Conservation (phyloP, 1,140 invertebrate species). For the Leptinotarsa texana region DNA sequence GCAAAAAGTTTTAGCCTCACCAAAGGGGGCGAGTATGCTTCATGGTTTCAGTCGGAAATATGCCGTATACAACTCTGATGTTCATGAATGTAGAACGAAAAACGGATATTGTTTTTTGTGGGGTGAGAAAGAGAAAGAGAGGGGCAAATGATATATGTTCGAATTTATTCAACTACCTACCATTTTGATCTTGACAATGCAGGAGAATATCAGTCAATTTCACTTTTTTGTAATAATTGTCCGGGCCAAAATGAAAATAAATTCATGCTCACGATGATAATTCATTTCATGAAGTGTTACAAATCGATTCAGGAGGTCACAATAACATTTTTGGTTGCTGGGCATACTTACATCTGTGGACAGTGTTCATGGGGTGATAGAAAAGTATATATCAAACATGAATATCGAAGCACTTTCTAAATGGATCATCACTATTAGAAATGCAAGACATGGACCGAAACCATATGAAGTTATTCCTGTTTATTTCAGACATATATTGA, state of each 20-base stretch:
- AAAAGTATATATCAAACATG: slow-evolving; percentile 11
- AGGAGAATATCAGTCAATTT: slow-evolving; percentile 16
- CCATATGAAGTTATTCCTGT: slow-evolving; percentile 6
- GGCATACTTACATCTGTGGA: slow-evolving; percentile 42
- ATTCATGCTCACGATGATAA: slow-evolving; percentile 23
- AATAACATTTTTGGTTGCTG: slow-evolving; percentile 40
- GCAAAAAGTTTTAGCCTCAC: slow-evolving; percentile 21
- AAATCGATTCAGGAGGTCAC: slow-evolving; percentile 33
- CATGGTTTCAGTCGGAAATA: slow-evolving; percentile 20
- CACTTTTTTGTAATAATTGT: slow-evolving; percentile 32
- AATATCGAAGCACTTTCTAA: slow-evolving; percentile 3
- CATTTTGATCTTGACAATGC: slow-evolving; percentile 30
- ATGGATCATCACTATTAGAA: neutral
- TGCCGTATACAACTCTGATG: slow-evolving; percentile 29
- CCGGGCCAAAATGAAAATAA: slow-evolving; percentile 38
- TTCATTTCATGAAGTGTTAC: slow-evolving; percentile 26
- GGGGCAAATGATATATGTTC: slow-evolving; percentile 29
- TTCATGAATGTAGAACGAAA: slow-evolving; percentile 26
- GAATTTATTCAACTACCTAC: slow-evolving; percentile 36
- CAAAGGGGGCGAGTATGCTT: slow-evolving; percentile 16
- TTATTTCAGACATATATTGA: neutral
- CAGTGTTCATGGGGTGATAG: slow-evolving; percentile 30
- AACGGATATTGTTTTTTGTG: slow-evolving; percentile 32
- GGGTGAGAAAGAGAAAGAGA: slow-evolving; percentile 26
- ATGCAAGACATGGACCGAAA: neutral